phyloP scores from a whole-genome alignment of 2,113 vertebrate genomes.

The Seriola aureovittata region DNA sequence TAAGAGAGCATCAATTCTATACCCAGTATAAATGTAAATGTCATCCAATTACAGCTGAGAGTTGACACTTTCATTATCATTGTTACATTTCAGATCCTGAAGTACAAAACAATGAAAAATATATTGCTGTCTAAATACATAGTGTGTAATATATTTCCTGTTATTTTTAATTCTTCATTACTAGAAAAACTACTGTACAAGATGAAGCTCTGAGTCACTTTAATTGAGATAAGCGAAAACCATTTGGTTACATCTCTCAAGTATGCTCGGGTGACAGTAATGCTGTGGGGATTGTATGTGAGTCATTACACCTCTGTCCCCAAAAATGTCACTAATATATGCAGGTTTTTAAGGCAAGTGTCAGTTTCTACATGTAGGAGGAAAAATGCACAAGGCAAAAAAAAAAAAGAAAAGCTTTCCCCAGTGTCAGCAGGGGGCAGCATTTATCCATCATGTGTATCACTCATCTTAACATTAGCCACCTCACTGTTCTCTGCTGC shows the following conservation, averaged over 20 bases:
- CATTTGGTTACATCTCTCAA: neutral
- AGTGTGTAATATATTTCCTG: neutral
- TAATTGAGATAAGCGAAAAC: neutral
- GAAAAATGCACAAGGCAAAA: neutral
- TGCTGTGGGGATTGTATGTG: neutral
- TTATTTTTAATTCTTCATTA: neutral
- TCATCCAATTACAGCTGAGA: neutral
- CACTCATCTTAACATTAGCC: neutral
- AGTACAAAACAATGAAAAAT: too few relatives aligned
- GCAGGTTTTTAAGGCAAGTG: neutral
- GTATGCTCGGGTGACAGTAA: neutral
- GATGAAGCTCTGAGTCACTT: neutral
- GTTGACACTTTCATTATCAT: neutral
- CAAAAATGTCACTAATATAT: rapidly evolving
- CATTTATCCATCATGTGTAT: slow-evolving; percentile 50
- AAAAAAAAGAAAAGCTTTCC: neutral
- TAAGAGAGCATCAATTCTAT: neutral
- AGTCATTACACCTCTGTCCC: neutral
- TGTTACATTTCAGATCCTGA: too few relatives aligned
- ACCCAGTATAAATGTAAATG: neutral
- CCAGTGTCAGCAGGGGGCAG: slow-evolving; percentile 76
- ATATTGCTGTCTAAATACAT: neutral
- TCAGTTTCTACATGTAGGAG: neutral
- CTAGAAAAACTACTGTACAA: neutral
- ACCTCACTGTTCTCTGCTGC: slow-evolving; percentile 25